Evolutionary conservation across 2,797 vertebrate species (phyloP).

Genomic region (Cuniculus paca): DNA sequence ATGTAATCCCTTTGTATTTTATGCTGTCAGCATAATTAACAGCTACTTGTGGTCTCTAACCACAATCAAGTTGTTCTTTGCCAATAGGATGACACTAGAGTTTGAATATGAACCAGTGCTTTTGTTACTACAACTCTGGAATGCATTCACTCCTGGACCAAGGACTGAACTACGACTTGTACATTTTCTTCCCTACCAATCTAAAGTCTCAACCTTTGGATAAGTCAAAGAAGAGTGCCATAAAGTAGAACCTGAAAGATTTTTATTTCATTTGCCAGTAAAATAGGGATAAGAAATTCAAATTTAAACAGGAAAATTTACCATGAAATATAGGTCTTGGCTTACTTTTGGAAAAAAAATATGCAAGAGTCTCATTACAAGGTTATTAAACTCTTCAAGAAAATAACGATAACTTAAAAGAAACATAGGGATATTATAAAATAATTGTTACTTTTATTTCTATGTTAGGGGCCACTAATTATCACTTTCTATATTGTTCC

Average conservation of each 20-base stretch:
- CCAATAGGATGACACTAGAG: not conserved
- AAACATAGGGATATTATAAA: not conserved
- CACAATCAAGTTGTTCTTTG: not conserved
- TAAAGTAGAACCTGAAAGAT: not conserved
- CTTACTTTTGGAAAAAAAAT: not conserved
- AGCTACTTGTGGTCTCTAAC: not conserved
- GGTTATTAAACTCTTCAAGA: not conserved
- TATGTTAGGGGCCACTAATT: not conserved
- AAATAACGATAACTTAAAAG: not conserved
- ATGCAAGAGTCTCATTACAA: not conserved
- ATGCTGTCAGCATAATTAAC: not conserved
- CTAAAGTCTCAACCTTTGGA: not conserved
- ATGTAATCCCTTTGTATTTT: not conserved
- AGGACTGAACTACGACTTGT: not conserved
- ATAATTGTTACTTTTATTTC: not conserved
- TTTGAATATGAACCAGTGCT: not conserved
- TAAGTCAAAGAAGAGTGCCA: constrained; percentile 4
- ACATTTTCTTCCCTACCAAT: not conserved
- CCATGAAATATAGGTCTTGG: not conserved
- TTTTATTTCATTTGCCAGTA: constrained; percentile 9
- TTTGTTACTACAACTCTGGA: not conserved
- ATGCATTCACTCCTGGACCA: not conserved
- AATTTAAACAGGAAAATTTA: not conserved
- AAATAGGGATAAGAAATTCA: not conserved
- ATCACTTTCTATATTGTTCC: not conserved